Percentiles rank a stretch among this genome's conserved stretches.
These are phyloP conservation scores for Heterodera filipjevi DNA, from an alignment of 2,888 invertebrate genomes.

Conservation along the genomic window DNA sequence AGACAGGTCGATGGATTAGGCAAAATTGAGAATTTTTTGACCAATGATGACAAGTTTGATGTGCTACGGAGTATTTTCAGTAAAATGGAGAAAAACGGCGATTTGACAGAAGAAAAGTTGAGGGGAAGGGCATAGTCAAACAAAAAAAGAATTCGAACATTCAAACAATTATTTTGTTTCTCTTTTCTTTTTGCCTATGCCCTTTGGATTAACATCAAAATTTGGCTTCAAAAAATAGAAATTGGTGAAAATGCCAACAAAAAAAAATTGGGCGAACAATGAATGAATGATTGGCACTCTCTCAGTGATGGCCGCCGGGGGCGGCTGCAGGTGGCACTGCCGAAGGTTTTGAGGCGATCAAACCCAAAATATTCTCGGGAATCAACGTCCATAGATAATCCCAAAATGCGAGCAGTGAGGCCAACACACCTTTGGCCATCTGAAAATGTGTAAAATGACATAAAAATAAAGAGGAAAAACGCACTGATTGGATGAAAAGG, in stretches of 20 bases:
- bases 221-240: background rate
- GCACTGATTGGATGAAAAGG: slow-evolving; percentile 76
- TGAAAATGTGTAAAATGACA: slow-evolving; percentile 23
- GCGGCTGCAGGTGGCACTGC: slow-evolving; percentile 27
- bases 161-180: slow-evolving; percentile 16
- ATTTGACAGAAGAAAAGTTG: background rate
- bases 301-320: slow-evolving; percentile 18
- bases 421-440: slow-evolving; percentile 26
- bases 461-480: background rate
- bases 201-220: background rate
- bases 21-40: background rate
- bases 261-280: background rate
- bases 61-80: background rate
- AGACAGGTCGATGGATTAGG: background rate
- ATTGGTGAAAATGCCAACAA: background rate
- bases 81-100: background rate
- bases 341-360: slow-evolving; percentile 58
- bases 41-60: background rate
- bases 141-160: background rate
- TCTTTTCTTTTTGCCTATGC: slow-evolving; percentile 1
- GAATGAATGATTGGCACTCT: background rate
- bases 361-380: slow-evolving; percentile 56
- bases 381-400: slow-evolving; percentile 51
- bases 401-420: slow-evolving; percentile 26
- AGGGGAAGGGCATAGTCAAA: background rate